A percentile compares a stretch with the other conserved stretches of the same genome.
Evolutionary conservation across 2,797 vertebrate species (phyloP).

Genomic region (Poeciliopsis infans): DNA sequence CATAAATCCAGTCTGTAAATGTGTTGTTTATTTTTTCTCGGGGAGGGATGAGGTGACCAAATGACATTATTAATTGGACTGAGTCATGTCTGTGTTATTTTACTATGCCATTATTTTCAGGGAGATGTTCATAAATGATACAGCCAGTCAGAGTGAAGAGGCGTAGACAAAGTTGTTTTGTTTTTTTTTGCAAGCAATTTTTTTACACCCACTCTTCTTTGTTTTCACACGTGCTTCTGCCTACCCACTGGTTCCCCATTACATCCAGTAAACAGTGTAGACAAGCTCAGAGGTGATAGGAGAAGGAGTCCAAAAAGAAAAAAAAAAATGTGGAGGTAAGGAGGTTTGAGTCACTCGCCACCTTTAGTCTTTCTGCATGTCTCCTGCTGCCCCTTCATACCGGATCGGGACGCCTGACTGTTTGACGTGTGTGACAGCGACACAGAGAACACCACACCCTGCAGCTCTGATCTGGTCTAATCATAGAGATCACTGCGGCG

Average conservation of each 20-base stretch:
- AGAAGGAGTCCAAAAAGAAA: not conserved
- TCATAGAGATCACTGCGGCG: slow-evolving; percentile 43
- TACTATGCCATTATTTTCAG: slow-evolving; percentile 10
- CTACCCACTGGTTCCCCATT: slow-evolving; percentile 4
- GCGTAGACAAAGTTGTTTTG: slow-evolving; percentile 50
- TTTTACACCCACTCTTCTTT: slow-evolving; percentile 21
- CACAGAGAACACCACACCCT: slow-evolving; percentile 66
- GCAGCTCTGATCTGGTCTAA: slow-evolving; percentile 62
- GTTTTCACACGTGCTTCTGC: slow-evolving; percentile 25
- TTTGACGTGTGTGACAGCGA: slow-evolving; percentile 70
- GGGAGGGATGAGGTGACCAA: not conserved
- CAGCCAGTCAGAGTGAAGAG: slow-evolving; percentile 40
- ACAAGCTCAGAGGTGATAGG: slow-evolving; percentile 48
- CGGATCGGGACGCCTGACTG: slow-evolving; percentile 65
- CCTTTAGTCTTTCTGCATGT: slow-evolving; percentile 37
- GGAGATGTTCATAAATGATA: slow-evolving; percentile 40
- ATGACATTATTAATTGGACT: slow-evolving; percentile 15
- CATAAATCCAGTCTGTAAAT: not conserved
- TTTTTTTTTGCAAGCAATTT: slow-evolving; percentile 44
- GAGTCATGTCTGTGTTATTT: not conserved
- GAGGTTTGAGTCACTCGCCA: slow-evolving; percentile 59
- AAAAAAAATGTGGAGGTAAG: slow-evolving; percentile 26
- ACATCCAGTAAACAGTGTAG: slow-evolving; percentile 28
- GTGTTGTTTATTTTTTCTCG: not conserved
- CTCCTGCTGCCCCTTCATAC: slow-evolving; percentile 60